These are phyloP conservation scores for Patagioenas fasciata DNA, from an alignment of 2,113 vertebrate species.

Conservation along the genomic window DNA sequence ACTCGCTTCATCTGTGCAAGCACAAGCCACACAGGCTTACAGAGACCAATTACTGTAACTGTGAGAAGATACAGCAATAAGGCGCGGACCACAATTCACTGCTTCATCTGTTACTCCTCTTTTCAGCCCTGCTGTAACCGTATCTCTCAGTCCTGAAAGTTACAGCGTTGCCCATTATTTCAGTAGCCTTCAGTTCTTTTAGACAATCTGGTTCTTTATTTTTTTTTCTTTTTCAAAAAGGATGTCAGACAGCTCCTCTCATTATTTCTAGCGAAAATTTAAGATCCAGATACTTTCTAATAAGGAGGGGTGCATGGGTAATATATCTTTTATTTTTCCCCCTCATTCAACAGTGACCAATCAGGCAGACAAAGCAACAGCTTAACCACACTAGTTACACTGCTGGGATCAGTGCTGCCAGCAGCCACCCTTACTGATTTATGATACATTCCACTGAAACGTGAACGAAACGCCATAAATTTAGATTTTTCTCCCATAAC, in stretches of 20 bases:
- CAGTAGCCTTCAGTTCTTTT: not conserved
- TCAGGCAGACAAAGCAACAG: not conserved
- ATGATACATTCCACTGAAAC: not conserved
- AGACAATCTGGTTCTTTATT: not conserved
- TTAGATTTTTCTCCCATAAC: not conserved
- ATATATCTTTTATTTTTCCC: not conserved
- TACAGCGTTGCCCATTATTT: not conserved
- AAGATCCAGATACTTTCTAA: not conserved
- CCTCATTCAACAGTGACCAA: not conserved
- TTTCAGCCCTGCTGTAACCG: not conserved
- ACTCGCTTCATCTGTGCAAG: rapidly evolving
- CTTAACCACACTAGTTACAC: not conserved
- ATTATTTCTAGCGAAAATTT: not conserved
- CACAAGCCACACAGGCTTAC: not conserved
- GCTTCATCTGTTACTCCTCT: not conserved
- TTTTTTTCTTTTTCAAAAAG: not conserved
- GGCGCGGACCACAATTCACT: not conserved
- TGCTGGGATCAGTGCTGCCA: not conserved
- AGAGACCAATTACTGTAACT: no score
- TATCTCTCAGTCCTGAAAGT: not conserved
- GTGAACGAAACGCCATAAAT: not conserved
- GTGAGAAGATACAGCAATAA: not conserved
- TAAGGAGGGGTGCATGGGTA: not conserved
- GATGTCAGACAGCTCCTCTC: not conserved
- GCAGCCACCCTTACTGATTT: not conserved